phyloP scores from a whole-genome alignment of 1,140 invertebrate genomes.

The Cydia pomonella region DNA sequence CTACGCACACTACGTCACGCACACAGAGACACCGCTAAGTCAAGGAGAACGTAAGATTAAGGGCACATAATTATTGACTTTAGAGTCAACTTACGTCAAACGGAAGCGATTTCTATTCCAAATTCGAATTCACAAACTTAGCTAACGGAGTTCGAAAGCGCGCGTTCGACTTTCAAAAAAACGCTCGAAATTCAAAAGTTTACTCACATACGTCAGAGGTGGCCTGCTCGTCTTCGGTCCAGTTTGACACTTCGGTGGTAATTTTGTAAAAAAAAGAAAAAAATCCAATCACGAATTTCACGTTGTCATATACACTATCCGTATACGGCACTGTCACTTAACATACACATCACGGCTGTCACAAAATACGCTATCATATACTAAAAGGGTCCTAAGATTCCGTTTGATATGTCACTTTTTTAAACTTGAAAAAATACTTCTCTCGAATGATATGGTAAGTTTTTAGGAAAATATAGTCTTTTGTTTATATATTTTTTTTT shows the following conservation, averaged over 20 bases:
- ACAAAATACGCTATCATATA: slow-evolving; percentile 63
- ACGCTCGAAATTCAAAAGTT: slow-evolving; percentile 11
- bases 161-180: slow-evolving; percentile 15
- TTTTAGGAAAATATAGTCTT: slow-evolving; percentile 69
- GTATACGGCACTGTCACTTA: slow-evolving; percentile 65
- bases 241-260: slow-evolving; percentile 79
- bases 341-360: slow-evolving; percentile 66
- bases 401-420: slow-evolving; percentile 73
- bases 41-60: slow-evolving; percentile 67
- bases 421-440: slow-evolving; percentile 59
- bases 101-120: slow-evolving; percentile 42
- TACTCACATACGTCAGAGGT: slow-evolving; percentile 79
- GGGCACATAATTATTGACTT: slow-evolving; percentile 50
- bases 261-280: slow-evolving; percentile 74
- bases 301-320: slow-evolving; percentile 62
- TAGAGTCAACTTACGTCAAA: slow-evolving; percentile 36
- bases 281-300: slow-evolving; percentile 62
- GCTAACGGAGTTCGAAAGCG: not conserved
- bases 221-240: slow-evolving; percentile 74
- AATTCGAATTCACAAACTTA: slow-evolving; percentile 37
- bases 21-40: slow-evolving; percentile 52
- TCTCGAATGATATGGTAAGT: slow-evolving; percentile 75
- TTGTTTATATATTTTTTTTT: slow-evolving; percentile 64
- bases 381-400: slow-evolving; percentile 75
- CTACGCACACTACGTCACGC: slow-evolving; percentile 57